Evolutionary conservation across 2,888 invertebrate species (phyloP).

Genomic region (Pseudococcus viburni): DNA sequence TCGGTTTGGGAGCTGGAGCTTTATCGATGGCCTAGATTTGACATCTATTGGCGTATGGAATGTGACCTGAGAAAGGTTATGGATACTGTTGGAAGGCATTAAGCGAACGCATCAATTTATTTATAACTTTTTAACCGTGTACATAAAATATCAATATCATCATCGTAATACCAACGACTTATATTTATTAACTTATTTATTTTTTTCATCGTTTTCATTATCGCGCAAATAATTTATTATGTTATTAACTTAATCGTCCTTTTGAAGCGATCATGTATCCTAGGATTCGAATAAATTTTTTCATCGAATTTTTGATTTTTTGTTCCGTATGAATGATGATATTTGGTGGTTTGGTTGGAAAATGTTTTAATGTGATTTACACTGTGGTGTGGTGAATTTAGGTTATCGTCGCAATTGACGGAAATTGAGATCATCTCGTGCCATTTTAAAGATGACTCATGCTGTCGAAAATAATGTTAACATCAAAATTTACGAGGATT

Average conservation of each 20-base stretch:
- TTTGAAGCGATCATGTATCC: constrained; percentile 31
- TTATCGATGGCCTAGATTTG: constrained; percentile 87
- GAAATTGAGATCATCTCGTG: too few species aligned
- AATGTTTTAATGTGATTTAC: too few species aligned
- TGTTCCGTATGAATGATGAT: neutral
- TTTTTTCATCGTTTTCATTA: constrained; percentile 42
- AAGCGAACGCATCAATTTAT: constrained; percentile 46
- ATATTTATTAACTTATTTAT: constrained; percentile 53
- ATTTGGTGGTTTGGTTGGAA: neutral
- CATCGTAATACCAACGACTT: constrained; percentile 46
- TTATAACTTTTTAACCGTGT: constrained; percentile 55
- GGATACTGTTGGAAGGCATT: constrained; percentile 19
- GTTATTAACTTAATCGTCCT: constrained; percentile 28
- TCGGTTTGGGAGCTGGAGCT: constrained; percentile 91
- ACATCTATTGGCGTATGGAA: neutral
- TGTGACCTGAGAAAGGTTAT: neutral
- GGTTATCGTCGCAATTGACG: too few species aligned
- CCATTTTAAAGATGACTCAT: too few species aligned
- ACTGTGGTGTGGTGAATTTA: too few species aligned
- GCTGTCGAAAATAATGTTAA: too few species aligned
- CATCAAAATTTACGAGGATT: too few species aligned
- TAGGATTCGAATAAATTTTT: constrained; percentile 51
- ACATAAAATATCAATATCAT: constrained; percentile 31
- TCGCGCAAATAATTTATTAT: constrained; percentile 37
- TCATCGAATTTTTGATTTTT: constrained; percentile 13